Percentiles rank a stretch among this genome's conserved stretches.
Conservation (phyloP, 2,797 vertebrate species). For the Cygnus olor region DNA sequence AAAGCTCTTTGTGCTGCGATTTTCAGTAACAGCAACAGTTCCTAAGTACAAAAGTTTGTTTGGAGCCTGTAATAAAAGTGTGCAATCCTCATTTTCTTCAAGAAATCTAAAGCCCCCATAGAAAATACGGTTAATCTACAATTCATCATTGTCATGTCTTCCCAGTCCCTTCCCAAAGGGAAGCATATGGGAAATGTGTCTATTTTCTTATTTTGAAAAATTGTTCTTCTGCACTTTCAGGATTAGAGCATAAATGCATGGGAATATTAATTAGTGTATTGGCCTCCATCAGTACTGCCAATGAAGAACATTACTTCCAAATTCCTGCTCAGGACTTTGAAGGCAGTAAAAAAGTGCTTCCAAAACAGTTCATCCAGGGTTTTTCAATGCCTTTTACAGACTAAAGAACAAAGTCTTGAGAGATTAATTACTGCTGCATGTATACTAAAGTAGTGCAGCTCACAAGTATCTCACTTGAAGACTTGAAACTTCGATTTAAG, state of each 20-base stretch:
- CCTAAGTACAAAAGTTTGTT: neutral
- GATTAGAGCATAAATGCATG: neutral
- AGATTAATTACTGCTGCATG: neutral
- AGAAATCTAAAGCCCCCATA: neutral
- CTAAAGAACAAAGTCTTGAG: neutral
- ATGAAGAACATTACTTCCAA: neutral
- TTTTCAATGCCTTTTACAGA: neutral
- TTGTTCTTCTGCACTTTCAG: neutral
- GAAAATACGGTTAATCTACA: neutral
- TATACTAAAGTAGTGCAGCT: neutral
- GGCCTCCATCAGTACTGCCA: neutral
- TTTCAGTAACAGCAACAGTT: neutral
- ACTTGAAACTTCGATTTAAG: neutral
- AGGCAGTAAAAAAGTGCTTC: neutral
- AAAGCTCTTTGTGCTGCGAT: neutral
- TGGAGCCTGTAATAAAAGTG: neutral
- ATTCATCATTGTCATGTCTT: neutral
- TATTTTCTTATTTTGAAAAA: neutral
- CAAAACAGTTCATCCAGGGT: neutral
- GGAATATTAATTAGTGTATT: neutral
- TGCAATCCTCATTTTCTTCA: neutral
- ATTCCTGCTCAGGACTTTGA: neutral
- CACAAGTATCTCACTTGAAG: neutral
- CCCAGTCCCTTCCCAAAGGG: neutral
- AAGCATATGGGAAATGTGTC: neutral